Base-by-base conservation (phyloP, 2,888 invertebrate species). In the Drosophila austrosaltans region DNA sequence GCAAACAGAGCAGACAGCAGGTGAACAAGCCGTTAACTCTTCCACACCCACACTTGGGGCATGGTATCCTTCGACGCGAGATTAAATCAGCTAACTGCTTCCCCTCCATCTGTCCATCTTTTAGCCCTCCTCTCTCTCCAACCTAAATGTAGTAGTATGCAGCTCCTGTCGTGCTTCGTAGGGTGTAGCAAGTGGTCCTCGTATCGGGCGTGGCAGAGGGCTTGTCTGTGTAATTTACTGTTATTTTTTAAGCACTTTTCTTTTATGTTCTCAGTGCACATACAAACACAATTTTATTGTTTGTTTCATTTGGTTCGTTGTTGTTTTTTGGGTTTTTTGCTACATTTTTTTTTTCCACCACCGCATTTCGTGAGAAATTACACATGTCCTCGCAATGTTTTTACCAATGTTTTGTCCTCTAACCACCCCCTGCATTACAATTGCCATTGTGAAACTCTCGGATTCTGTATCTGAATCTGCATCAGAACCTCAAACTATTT, bases 161-260 rank as follows among this genome's bases (percentile, higher is more conserved):
- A 77, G 79, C 78, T 82, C 85, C 80, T 85, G 89, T 87, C 84
- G 87, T 85, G 87, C 85, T 82, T 72, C 72, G 72, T 63, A 53
- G 69, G 65, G 77, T 66, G 67, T 75, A 7, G 5, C 32, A 5
- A 32, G 1, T 32, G 32, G 42, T 66, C 64, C 57, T 39, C 64
- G 66, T 36, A 12, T 42, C 59, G 57, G 60, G 67, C 77, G 54
- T 63, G 69, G 53, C 80, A 42, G 57, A 69, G 56, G 54, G 72
- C 75, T 77, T 71, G 63, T 78, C 70, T 84, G 79, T 83, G 81
- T 77, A 84, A 86, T 84, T 84, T 84, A 84, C 74, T 84, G 87
- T 84, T 84, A 88, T 86, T 83, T 83, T 83, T 84, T 88, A 86
- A 88, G 87, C 87, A 72, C 81, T 83, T 75, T 88, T 70, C 83